phyloP scores from a whole-genome alignment of 2,113 vertebrate species.

The Rynchops niger region DNA sequence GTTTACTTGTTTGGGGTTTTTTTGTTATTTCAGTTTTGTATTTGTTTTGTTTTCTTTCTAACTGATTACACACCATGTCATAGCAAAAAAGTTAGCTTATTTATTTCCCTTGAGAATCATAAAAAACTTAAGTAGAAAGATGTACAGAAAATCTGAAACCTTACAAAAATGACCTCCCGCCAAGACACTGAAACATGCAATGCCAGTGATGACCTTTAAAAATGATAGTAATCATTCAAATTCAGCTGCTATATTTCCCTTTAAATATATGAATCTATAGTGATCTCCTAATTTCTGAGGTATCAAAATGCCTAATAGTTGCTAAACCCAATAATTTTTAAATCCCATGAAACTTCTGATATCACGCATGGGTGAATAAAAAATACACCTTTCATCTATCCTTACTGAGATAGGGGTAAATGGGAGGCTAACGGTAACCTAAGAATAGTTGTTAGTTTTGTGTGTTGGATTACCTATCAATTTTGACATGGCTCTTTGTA shows the following conservation, averaged over 20 bases:
- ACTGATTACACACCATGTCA: neutral
- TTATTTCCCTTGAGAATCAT: neutral
- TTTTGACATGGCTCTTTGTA: neutral
- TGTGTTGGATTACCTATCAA: neutral
- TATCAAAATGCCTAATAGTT: neutral
- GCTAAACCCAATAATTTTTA: neutral
- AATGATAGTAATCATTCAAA: neutral
- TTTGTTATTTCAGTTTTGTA: neutral
- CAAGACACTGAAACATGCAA: neutral
- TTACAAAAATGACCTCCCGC: neutral
- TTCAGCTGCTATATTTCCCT: neutral
- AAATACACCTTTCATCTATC: neutral
- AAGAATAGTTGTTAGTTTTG: neutral
- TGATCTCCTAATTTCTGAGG: neutral
- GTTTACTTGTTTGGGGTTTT: neutral
- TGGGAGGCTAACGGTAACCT: neutral
- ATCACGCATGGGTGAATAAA: neutral
- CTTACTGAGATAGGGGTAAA: neutral
- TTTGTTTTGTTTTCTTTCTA: neutral
- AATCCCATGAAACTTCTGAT: neutral
- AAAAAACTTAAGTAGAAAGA: neutral
- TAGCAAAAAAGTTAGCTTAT: rapidly evolving
- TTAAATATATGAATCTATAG: neutral
- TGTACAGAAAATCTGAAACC: neutral
- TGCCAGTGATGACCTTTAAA: neutral